Base-by-base conservation (phyloP, 2,113 vertebrate species). In the Xiphias gladius region DNA sequence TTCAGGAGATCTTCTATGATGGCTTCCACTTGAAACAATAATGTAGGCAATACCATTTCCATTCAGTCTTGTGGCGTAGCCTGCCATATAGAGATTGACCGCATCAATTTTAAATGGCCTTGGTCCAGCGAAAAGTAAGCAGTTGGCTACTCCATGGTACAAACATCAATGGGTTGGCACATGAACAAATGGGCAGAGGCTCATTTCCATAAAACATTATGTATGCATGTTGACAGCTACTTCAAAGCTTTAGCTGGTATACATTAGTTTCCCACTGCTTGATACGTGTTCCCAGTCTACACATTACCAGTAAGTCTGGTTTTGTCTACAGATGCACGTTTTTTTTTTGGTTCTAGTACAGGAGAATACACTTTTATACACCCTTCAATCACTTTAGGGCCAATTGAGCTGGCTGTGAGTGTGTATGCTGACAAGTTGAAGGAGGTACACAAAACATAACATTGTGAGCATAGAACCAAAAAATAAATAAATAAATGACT, bases 151-250 rank as follows among this genome's bases (percentile, higher is more conserved):
- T 80, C 59, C 17, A 7, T 62, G 71, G 73, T 83, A 55, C 65
- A 73, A 73, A 90, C 86, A 88, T 89, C 86, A 83, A 35, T 82
- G 59, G 58, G 26, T 70, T 93, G 90, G 91, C 90, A 87, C 70
- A n/a, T 32, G 71, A 87, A 85, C 83, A 89, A 82, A 86, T 87
- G 66, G 71, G 82, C 82, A 74, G 82, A 75, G 77, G 84, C 83
- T 80, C 26, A 85, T 91, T 90, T 88, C 68, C 86, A 89, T 90
- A 73, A 90, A 88, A 70, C 67, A 88, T 79, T 86, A 76, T 39
- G 16, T 63, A 85, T 85, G 83, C 83, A 85, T 59, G 80, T 65
- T 86, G 86, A 90, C 71, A 58, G 67, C 65, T 82, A 81, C 86
- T 91, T 91, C 88, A 91, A 85, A 88, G 89, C 63, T 52, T 68